A percentile compares a stretch with the other conserved stretches of the same genome.
Conservation (phyloP, 2,113 vertebrate genomes). For the Pteronura brasiliensis region DNA sequence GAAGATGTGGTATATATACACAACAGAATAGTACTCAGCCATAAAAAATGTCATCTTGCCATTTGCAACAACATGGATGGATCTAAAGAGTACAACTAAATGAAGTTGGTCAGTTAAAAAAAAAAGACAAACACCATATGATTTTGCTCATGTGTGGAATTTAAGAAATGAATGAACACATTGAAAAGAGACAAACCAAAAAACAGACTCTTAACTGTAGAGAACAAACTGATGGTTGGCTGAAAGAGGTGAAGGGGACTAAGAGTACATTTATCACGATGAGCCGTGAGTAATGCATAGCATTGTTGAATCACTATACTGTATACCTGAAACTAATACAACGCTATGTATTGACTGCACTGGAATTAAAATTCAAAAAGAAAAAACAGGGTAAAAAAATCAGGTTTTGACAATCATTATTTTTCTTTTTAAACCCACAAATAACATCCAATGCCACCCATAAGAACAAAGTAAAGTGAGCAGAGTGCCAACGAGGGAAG, state of each 20-base stretch:
- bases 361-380: neutral
- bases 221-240: neutral
- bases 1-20: neutral
- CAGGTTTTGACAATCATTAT: neutral
- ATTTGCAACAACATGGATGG: neutral
- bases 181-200: neutral
- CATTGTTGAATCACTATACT: neutral
- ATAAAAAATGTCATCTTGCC: neutral
- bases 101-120: neutral
- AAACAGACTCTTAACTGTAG: neutral
- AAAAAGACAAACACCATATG: neutral
- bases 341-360: neutral
- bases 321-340: neutral
- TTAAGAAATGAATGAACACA: neutral
- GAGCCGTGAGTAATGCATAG: neutral
- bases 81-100: neutral
- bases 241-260: neutral
- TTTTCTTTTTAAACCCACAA: conserved; percentile 30
- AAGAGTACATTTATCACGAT: neutral
- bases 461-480: neutral
- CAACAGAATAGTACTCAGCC: neutral
- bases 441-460: neutral
- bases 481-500: neutral
- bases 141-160: neutral
- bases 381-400: neutral